Base-by-base conservation (phyloP, 1,140 invertebrate genomes). In the Drosophila quadrilineata region DNA sequence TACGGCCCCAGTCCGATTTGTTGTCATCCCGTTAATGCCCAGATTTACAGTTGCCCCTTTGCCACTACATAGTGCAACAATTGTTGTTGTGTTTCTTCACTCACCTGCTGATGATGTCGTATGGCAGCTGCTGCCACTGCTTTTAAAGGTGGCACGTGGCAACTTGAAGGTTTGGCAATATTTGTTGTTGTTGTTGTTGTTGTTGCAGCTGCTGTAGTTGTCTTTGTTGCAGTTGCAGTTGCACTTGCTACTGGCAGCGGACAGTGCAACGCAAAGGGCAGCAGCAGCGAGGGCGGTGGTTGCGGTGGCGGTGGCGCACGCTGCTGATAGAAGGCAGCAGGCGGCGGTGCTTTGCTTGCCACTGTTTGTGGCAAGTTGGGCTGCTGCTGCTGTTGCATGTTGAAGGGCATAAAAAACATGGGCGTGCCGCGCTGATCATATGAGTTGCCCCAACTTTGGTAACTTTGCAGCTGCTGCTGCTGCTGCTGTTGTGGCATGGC, bases 381-480 rank as follows among this genome's bases (percentile, higher is more conserved):
- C 24, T 52, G 59, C 8, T 70, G 65, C 9, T 56, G 59, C 71
- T 58, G 8, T 3, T 68, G 75, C 41, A 84, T 4, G 31, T 48
- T 72, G 6, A 87, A 71, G 21, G 82, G 82, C 19, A 87, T 17
- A 21, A 87, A 71, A 16, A 82, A 65, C 82, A 87, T 82, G 16
- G 84, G 54, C 16, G 69, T 43, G n/a, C n/a, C n/a, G n/a, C n/a
- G n/a, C n/a, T 41, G 38, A 12, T 43, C 10, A 19, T 41, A 60
- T 75, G 40, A 75, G 41, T 54, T 73, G 73, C 2, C 26, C 9
- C 6, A 17, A 70, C 71, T 9, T 59, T 66, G 58, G 16, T 43
- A 54, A 14, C 66, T 43, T 3, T 72, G 75, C 0, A 56, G 75
- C 3, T 76, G 74, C 1, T 70, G 53, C 2, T 58, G 68, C 2